A percentile compares a stretch with the other conserved stretches of the same genome.
These are phyloP conservation scores for Xestobium rufovillosum DNA, from an alignment of 2,888 invertebrate species.

Conservation along the genomic window DNA sequence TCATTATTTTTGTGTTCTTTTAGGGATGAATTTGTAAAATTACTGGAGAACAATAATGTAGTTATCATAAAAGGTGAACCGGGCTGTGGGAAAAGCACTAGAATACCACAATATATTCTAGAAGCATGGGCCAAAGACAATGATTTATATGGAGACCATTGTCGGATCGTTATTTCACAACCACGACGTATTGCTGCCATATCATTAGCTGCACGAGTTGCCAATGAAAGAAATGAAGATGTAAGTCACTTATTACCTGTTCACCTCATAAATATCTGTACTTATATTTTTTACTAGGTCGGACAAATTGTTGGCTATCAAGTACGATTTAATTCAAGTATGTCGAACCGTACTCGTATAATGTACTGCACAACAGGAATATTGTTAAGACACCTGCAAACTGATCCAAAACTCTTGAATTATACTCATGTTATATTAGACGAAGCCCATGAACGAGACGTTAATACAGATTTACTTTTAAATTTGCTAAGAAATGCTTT, in stretches of 20 bases:
- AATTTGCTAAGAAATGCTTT: conserved; percentile 52
- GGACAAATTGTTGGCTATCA: conserved; percentile 62
- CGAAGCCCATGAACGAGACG: conserved; percentile 66
- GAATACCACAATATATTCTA: conserved; percentile 57
- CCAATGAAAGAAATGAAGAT: conserved; percentile 53
- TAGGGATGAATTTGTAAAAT: conserved; percentile 47
- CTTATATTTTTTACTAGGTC: conserved; percentile 36
- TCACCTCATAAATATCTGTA: too few relatives aligned
- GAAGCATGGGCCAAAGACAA: conserved; percentile 43
- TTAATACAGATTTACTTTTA: conserved; percentile 60
- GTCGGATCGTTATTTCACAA: conserved; percentile 56
- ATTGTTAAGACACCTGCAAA: conserved; percentile 40
- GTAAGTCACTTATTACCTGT: conserved; percentile 35
- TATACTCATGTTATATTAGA: conserved; percentile 64
- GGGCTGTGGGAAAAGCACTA: conserved; percentile 68
- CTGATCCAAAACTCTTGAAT: conserved; percentile 45
- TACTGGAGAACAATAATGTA: conserved; percentile 47
- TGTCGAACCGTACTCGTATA: conserved; percentile 49
- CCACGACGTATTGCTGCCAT: conserved; percentile 64
- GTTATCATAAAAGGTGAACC: conserved; percentile 61
- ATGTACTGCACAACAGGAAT: conserved; percentile 64
- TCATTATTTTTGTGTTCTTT: conserved; percentile 12
- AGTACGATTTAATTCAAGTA: conserved; percentile 50
- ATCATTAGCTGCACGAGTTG: conserved; percentile 57
- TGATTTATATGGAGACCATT: conserved; percentile 40